Base-by-base conservation (phyloP, 2,113 vertebrate species). In the Neogobius melanostomus region DNA sequence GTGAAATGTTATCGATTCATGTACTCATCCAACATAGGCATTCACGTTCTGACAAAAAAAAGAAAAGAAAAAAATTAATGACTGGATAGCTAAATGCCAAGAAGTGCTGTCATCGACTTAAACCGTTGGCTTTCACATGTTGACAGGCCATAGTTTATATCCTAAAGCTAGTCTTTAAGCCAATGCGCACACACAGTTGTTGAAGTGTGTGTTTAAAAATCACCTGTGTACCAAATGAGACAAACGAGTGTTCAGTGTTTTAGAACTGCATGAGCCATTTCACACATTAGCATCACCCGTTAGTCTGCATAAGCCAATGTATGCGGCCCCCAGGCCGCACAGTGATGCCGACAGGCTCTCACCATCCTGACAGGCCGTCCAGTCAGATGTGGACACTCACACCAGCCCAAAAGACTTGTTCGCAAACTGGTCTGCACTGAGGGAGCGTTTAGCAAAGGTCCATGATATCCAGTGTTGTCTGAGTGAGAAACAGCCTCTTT, bases 251-350 rank as follows among this genome's bases (percentile, higher is more conserved):
- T 46, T 36, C 17, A 51, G 74, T 65, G 74, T 74, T 87, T 86
- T 90, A 87, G 81, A 85, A 71, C 76, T 76, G 76, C 77, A 83
- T 65, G 86, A 87, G 86, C 83, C 85, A 88, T 90, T 90, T 90
- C 90, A 90, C 91, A 89, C 87, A 88, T 80, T 81, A 83, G 82
- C 62, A 85, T 74, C 76, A 90, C 81, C 79, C 66, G 82, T 85
- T 88, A 51, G 80, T 65, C 82, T 48, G 78, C 85, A 85, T 70
- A 66, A 89, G 89, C 82, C 88, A 90, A 88, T 90, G 86, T 82
- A 83, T 76, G 86, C 88, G 60, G 59, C 71, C 75, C 72, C 66
- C 52, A 68, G 83, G 75, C 82, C 11, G 77, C 81, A 78, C 69
- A 64, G 81, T 73, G 82, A 84, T 74, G 82, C 77, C 57, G 85